Percentiles rank a stretch among this genome's conserved stretches.
Evolutionary conservation across 2,888 invertebrate species (phyloP).

Genomic region (Melikaiella ostensackeni): DNA sequence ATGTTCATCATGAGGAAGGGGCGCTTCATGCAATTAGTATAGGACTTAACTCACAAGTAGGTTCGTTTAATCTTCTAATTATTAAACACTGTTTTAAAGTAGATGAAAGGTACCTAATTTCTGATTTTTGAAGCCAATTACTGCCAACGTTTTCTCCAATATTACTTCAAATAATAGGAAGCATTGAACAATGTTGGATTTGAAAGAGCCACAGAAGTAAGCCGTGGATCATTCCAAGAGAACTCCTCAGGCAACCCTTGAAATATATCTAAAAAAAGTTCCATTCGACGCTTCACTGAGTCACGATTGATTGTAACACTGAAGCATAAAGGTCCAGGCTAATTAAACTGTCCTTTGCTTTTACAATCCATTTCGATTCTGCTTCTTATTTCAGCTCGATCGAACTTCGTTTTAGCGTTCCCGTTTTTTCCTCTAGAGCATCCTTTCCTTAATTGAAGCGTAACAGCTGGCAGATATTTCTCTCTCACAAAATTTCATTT

Average conservation of each 20-base stretch:
- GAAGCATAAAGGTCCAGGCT: slow-evolving; percentile 34
- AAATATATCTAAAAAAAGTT: slow-evolving; percentile 39
- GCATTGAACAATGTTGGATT: slow-evolving; percentile 2
- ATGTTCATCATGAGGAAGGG: no score
- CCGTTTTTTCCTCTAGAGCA: background rate
- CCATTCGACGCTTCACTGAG: slow-evolving; percentile 41
- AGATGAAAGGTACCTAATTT: background rate
- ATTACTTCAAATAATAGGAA: slow-evolving; percentile 16
- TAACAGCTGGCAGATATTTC: slow-evolving; percentile 33
- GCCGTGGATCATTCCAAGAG: background rate
- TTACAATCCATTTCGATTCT: slow-evolving; percentile 39
- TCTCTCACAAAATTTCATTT: slow-evolving; percentile 15
- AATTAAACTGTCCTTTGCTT: slow-evolving; percentile 44
- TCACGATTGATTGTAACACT: slow-evolving; percentile 42
- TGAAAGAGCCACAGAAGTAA: background rate
- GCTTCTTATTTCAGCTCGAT: slow-evolving; percentile 9
- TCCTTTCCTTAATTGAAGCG: slow-evolving; percentile 30
- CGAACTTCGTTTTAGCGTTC: background rate
- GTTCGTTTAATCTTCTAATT: no score
- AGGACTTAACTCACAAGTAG: no score
- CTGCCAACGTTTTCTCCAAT: background rate
- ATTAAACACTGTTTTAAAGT: no score
- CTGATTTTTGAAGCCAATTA: background rate
- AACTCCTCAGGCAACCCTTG: slow-evolving; percentile 21
- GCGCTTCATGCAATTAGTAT: no score